A percentile compares a stretch with the other conserved stretches of the same genome.
phyloP scores from a whole-genome alignment of 1,140 invertebrate species.

The Helicoverpa armigera region DNA sequence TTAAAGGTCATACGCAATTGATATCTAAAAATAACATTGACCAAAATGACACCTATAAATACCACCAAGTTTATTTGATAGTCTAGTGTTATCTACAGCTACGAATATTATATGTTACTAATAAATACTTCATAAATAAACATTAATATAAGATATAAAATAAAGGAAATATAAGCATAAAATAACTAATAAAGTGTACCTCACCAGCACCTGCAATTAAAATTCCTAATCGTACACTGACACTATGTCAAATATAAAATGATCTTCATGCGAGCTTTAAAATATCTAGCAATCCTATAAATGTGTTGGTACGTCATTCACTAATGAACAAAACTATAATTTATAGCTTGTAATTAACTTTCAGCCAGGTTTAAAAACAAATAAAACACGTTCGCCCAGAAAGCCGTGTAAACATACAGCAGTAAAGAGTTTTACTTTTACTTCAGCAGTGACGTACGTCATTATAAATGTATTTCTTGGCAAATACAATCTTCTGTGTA shows the following conservation, averaged over 20 bases:
- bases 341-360: constrained; percentile 29
- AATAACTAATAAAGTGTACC: background rate
- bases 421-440: constrained; percentile 55
- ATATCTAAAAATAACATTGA: constrained; percentile 5
- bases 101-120: constrained; percentile 31
- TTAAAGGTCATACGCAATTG: no score
- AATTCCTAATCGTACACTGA: no score
- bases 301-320: background rate
- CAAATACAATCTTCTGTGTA: constrained; percentile 45
- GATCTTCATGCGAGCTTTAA: no score
- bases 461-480: constrained; percentile 55
- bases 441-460: constrained; percentile 52
- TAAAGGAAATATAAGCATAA: constrained; percentile 14
- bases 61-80: background rate
- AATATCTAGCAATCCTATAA: background rate
- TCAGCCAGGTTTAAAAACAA: constrained; percentile 26
- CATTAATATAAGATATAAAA: constrained; percentile 1
- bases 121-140: constrained; percentile 29
- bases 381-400: constrained; percentile 49
- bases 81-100: background rate
- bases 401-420: constrained; percentile 52
- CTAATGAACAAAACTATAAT: background rate
- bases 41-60: constrained; percentile 9
- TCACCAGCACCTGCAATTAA: no score
- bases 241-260: background rate